Conservation (phyloP, 2,113 vertebrate genomes). For the Tichodroma muraria region DNA sequence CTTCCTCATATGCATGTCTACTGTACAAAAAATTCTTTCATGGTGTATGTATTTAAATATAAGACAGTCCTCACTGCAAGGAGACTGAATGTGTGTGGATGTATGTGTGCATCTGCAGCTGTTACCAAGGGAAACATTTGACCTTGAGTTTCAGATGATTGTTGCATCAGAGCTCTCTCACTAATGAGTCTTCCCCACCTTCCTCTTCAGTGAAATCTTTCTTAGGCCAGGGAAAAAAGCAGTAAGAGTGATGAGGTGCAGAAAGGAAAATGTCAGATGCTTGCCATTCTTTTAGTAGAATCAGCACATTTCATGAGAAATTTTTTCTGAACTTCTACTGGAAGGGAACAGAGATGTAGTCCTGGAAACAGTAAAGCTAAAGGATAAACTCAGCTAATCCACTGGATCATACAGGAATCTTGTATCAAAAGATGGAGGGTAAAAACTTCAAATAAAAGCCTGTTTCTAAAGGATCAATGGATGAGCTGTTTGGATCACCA, state of each 20-base stretch:
- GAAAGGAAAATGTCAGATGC: not conserved
- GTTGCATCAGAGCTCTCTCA: not conserved
- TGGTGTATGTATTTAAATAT: not conserved
- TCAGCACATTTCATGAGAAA: not conserved
- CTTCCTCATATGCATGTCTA: fast-evolving
- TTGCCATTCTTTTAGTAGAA: not conserved
- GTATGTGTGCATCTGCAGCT: not conserved
- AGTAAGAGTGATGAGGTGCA: not conserved
- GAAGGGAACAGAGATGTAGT: not conserved
- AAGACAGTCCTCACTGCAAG: not conserved
- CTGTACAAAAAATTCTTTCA: not conserved
- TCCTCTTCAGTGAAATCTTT: not conserved
- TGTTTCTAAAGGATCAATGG: not conserved
- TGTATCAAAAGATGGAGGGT: not conserved
- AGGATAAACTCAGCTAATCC: not conserved
- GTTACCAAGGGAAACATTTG: not conserved
- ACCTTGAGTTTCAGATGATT: not conserved
- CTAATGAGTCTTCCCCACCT: not conserved
- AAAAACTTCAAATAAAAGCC: not conserved
- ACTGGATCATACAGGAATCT: not conserved
- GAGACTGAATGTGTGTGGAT: not conserved
- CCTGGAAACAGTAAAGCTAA: not conserved
- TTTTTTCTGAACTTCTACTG: not conserved
- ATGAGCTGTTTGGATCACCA: not conserved
- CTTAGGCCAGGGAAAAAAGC: not conserved